These are phyloP conservation scores for Diogma glabrata DNA, from an alignment of 2,888 invertebrate genomes.

Conservation along the genomic window DNA sequence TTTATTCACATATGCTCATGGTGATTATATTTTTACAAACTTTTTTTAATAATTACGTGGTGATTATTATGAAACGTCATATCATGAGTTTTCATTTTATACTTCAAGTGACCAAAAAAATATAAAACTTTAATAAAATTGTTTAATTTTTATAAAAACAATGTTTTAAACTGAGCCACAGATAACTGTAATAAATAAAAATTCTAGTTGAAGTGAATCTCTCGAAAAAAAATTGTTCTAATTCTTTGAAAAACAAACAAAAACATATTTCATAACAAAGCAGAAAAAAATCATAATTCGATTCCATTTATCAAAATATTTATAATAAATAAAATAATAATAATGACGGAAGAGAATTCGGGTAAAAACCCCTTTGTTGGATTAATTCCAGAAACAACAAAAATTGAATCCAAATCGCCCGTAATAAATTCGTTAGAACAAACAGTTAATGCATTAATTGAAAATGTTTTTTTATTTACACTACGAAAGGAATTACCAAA, in stretches of 20 bases:
- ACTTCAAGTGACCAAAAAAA: no score
- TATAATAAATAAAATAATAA: neutral
- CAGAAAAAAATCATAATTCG: neutral
- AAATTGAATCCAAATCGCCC: neutral
- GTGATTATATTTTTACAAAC: no score
- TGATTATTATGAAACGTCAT: constrained; percentile 7
- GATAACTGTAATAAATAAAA: no score
- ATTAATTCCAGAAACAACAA: constrained; percentile 2
- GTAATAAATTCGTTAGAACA: constrained; percentile 22
- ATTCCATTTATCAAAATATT: neutral
- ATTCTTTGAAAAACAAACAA: no score
- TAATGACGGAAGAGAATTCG: neutral
- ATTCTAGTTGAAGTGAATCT: no score
- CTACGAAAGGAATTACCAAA: constrained; percentile 36
- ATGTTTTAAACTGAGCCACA: no score
- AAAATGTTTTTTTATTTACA: constrained; percentile 63
- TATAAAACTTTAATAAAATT: no score
- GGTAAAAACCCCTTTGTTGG: neutral
- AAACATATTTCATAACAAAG: neutral
- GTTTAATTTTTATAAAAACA: no score
- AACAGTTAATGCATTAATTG: constrained; percentile 45
- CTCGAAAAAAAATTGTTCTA: no score
- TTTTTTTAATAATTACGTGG: neutral
- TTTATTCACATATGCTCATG: no score
- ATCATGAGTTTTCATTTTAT: constrained; percentile 7